These are phyloP conservation scores for Netta rufina DNA, from an alignment of 2,797 vertebrate species.

Conservation along the genomic window DNA sequence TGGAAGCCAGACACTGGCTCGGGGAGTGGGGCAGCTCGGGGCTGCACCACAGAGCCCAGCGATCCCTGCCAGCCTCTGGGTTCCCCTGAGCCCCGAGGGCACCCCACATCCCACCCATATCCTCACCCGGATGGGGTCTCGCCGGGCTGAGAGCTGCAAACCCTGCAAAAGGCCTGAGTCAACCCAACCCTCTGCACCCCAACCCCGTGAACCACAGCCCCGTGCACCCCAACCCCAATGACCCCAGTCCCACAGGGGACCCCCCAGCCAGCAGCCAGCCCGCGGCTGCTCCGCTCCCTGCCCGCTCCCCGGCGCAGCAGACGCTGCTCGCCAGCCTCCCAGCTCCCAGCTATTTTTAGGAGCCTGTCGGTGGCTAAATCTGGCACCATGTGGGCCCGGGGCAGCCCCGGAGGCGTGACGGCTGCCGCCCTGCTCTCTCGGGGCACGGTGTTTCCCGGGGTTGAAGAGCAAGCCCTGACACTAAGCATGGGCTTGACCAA, in stretches of 20 bases:
- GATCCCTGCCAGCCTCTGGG: fast-evolving
- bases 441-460: background rate
- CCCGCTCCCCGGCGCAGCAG: background rate
- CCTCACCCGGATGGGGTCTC: fast-evolving
- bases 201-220: background rate
- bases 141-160: background rate
- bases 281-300: background rate
- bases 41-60: fast-evolving
- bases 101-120: background rate
- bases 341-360: constrained; percentile 26
- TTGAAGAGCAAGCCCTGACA: background rate
- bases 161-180: background rate
- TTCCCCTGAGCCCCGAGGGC: background rate
- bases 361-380: background rate
- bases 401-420: fast-evolving
- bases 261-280: too few relatives aligned
- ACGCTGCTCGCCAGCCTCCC: background rate
- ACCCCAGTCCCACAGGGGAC: fast-evolving
- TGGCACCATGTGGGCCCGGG: background rate
- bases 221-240: fast-evolving
- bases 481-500: background rate
- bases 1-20: background rate
- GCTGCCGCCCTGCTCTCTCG: background rate
- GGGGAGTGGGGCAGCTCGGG: background rate
- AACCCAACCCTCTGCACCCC: background rate